Evolutionary conservation across 2,113 vertebrate genomes (phyloP), one percentile per base, ranked within the genome.

Genomic region (Xenopus laevis): DNA sequence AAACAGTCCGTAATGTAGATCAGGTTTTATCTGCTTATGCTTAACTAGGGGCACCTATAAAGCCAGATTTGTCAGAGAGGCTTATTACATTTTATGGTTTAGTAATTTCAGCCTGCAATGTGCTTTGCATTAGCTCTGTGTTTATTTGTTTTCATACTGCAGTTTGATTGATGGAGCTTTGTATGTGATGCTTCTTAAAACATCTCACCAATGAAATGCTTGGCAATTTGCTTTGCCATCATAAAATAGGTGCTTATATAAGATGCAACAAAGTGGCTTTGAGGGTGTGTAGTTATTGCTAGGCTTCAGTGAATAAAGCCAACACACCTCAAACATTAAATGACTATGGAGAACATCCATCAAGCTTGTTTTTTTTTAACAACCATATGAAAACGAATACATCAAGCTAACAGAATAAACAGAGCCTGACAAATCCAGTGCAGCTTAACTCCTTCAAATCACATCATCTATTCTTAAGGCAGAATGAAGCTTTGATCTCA

Each of bases 241-340:
- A 59, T 68, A 61, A 68, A 67, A 67, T 61, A 68, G 21, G 53
- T 72, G 70, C 45, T 68, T 21, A 59, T 50, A 59, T 74, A 46
- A 16, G 21, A 59, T 20, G 67, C 55, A 68, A 50, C 65, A 68
- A 68, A 74, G 64, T 46, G 44, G 45, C 64, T 74, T 74, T 59
- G 40, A 74, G 64, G 40, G 64, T 61, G 64, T 60, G 4, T 18
- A 68, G 55, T 18, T 68, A 60, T 74, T 68, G 67, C 60, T 72
- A 66, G 63, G 71, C 71, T 68, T 74, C 72, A 68, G 40, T 74
- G 65, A 74, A 58, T 60, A 30, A 57, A 68, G 44, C 72, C 64
- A 65, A 61, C 65, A 68, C 65, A 74, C 64, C 64, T 60, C 72
- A 68, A 74, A 74, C 72, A 68, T 68, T 74, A 74, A 74, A 74